A percentile compares a stretch with the other conserved stretches of the same genome.
Conservation (phyloP, 2,888 invertebrate genomes). For the Drosophila neonasuta region DNA sequence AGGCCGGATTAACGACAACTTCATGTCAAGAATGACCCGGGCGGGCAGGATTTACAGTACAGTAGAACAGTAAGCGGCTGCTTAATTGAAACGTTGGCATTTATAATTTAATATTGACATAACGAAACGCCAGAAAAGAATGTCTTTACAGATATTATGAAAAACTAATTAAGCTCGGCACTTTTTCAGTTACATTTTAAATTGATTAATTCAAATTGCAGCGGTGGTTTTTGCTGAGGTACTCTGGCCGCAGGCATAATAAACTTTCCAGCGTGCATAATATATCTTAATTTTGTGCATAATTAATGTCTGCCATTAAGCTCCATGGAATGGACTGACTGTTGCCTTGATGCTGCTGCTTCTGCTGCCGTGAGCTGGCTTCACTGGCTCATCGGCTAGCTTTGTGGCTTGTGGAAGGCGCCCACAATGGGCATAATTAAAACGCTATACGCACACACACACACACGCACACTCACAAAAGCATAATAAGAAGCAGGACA, state of each 20-base stretch:
- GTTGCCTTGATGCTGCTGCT: neutral
- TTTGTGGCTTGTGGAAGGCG: slow-evolving; percentile 36
- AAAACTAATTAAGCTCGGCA: slow-evolving; percentile 57
- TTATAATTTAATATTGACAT: slow-evolving; percentile 50
- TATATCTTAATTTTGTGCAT: slow-evolving; percentile 67
- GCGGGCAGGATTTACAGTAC: neutral
- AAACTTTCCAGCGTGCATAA: slow-evolving; percentile 50
- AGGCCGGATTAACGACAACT: slow-evolving; percentile 19
- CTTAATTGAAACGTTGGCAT: slow-evolving; percentile 32
- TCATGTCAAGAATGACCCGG: neutral
- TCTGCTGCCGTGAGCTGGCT: no score
- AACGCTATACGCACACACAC: slow-evolving; percentile 24
- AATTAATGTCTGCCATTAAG: slow-evolving; percentile 70
- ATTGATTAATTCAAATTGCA: slow-evolving; percentile 68
- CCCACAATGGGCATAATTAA: slow-evolving; percentile 56
- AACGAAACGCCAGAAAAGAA: slow-evolving; percentile 7
- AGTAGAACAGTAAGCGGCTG: neutral
- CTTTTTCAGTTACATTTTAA: slow-evolving; percentile 34
- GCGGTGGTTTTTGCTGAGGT: slow-evolving; percentile 3
- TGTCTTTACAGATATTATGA: slow-evolving; percentile 29
- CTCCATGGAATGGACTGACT: slow-evolving; percentile 21
- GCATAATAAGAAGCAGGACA: slow-evolving; percentile 21
- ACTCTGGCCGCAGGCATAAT: slow-evolving; percentile 40
- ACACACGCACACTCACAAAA: neutral
- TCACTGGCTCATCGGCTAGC: slow-evolving; percentile 36